Percentiles rank a stretch among this genome's conserved stretches.
phyloP scores from a whole-genome alignment of 1,140 invertebrate genomes.

The Drosophila ficusphila region DNA sequence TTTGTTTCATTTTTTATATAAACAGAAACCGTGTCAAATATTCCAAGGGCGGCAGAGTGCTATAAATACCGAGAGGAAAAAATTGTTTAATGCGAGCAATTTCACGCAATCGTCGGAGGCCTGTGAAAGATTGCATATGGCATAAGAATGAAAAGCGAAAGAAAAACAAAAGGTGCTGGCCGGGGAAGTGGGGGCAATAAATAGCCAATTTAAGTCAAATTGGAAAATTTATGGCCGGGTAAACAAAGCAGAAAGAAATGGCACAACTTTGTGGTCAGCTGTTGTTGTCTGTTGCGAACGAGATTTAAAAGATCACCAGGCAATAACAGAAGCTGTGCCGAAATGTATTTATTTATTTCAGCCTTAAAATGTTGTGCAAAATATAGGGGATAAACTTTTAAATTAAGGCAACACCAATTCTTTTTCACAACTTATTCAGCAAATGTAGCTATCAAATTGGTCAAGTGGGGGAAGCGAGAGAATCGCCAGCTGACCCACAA shows the following conservation, averaged over 20 bases:
- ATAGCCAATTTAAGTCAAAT: conserved; percentile 46
- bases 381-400: too few relatives aligned
- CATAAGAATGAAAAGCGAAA: conserved; percentile 9
- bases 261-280: conserved; percentile 25
- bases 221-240: conserved; percentile 61
- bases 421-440: too few relatives aligned
- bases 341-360: too few relatives aligned
- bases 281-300: conserved; percentile 30
- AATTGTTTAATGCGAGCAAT: conserved; percentile 28
- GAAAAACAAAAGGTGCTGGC: conserved; percentile 9
- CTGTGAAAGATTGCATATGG: conserved; percentile 68
- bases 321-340: too few relatives aligned
- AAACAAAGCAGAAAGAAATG: conserved; percentile 43
- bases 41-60: conserved; percentile 71
- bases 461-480: conserved; percentile 9
- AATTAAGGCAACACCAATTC: too few relatives aligned
- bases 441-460: not conserved
- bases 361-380: too few relatives aligned
- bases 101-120: conserved; percentile 44
- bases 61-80: conserved; percentile 52
- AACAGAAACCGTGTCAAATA: conserved; percentile 66
- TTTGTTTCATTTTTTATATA: conserved; percentile 24
- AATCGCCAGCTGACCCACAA: conserved; percentile 49
- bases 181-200: not conserved
- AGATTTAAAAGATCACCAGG: not conserved